Evolutionary conservation across 2,113 vertebrate species (phyloP).

Genomic region (Mormyrus lacerda): DNA sequence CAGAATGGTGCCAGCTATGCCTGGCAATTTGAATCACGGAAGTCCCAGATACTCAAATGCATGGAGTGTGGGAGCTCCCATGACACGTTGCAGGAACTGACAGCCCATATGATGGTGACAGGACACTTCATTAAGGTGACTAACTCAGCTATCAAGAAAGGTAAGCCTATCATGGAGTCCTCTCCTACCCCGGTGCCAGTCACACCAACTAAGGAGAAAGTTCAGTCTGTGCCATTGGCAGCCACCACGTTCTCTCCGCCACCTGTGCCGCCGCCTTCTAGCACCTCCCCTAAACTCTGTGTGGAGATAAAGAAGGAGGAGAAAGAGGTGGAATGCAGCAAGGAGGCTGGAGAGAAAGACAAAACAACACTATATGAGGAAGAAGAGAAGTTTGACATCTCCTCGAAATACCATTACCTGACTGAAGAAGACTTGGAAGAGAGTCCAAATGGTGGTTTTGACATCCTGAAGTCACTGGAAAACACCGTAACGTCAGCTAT

Average conservation of each 20-base stretch:
- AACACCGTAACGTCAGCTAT: conserved; percentile 95
- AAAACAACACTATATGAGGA: conserved; percentile 64
- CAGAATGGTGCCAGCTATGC: conserved; percentile 87
- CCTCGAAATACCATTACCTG: conserved; percentile 86
- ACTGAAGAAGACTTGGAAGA: conserved; percentile 96
- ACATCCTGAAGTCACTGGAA: conserved; percentile 95
- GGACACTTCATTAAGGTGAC: conserved; percentile 94
- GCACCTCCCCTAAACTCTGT: conserved; percentile 66
- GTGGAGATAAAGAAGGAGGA: conserved; percentile 84
- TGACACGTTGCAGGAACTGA: conserved; percentile 90
- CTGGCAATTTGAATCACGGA: conserved; percentile 90
- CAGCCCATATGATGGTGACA: conserved; percentile 95
- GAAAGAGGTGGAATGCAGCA: conserved; percentile 63
- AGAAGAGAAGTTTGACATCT: conserved; percentile 77
- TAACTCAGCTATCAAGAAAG: conserved; percentile 80
- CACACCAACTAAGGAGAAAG: conserved; percentile 73
- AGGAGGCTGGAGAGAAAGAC: conserved; percentile 64
- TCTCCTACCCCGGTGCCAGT: conserved; percentile 58
- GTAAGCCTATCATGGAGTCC: conserved; percentile 76
- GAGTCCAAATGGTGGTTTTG: conserved; percentile 87
- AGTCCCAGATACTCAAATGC: conserved; percentile 91
- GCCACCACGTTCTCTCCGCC: conserved; percentile 80
- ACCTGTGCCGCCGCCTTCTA: conserved; percentile 54
- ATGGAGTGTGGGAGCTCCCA: conserved; percentile 94
- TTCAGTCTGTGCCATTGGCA: conserved; percentile 82